Evolutionary conservation across 2,113 vertebrate genomes (phyloP).

Genomic region (Paramormyrops kingsleyae): DNA sequence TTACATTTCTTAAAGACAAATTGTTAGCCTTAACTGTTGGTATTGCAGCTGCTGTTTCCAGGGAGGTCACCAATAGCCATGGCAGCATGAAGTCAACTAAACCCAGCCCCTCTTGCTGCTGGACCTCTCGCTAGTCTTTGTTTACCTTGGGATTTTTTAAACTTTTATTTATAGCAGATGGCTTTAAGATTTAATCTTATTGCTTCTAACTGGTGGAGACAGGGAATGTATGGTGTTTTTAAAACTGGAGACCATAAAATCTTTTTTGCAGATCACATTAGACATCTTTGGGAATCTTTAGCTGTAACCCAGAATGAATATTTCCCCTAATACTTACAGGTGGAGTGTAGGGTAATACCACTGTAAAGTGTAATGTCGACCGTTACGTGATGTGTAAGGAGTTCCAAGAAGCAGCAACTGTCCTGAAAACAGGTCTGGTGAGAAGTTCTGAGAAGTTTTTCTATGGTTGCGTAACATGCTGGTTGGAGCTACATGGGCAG

Average conservation of each 20-base stretch:
- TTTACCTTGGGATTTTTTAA: background rate
- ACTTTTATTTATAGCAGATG: background rate
- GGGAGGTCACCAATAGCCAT: background rate
- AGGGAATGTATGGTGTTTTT: background rate
- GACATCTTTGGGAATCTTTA: background rate
- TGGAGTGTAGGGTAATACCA: background rate
- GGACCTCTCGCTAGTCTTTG: background rate
- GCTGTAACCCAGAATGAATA: background rate
- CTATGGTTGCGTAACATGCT: background rate
- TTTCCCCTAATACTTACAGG: background rate
- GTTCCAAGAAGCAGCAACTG: background rate
- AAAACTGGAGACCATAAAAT: background rate
- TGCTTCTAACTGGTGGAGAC: background rate
- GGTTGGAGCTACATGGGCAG: background rate
- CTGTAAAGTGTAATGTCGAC: background rate
- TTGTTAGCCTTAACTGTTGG: background rate
- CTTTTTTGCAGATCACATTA: background rate
- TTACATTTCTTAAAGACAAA: background rate
- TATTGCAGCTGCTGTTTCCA: background rate
- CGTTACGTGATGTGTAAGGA: background rate
- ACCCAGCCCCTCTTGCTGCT: background rate
- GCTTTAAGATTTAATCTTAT: background rate
- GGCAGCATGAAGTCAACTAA: background rate
- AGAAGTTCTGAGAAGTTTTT: background rate
- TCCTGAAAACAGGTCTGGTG: background rate